A percentile compares a stretch with the other conserved stretches of the same genome.
Evolutionary conservation across 2,888 invertebrate species (phyloP).

Genomic region (Eubasilissa splendida): DNA sequence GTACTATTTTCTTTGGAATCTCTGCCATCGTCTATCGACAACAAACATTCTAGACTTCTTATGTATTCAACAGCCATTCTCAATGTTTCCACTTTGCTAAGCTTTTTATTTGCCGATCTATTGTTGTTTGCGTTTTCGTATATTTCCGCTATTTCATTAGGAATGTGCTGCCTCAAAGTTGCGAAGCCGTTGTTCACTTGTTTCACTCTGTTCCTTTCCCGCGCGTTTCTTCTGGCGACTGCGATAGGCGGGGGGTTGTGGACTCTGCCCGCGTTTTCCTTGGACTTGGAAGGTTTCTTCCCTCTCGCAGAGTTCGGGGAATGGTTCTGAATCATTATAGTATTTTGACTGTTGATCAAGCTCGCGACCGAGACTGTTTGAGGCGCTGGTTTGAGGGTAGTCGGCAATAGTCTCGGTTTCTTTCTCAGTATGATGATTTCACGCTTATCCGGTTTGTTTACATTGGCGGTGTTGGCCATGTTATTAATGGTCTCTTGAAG

Average conservation of each 20-base stretch:
- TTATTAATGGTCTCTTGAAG: constrained; percentile 77
- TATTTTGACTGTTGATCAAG: constrained; percentile 66
- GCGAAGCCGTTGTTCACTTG: constrained; percentile 95
- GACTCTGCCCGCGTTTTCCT: constrained; percentile 60
- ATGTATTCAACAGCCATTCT: constrained; percentile 94
- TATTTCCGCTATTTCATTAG: constrained; percentile 83
- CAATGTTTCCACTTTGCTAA: constrained; percentile 91
- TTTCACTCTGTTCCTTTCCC: constrained; percentile 93
- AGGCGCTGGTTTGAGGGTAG: constrained; percentile 64
- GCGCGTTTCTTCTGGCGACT: constrained; percentile 90
- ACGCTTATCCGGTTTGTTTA: constrained; percentile 65
- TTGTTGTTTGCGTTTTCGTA: constrained; percentile 79
- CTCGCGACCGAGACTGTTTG: constrained; percentile 68
- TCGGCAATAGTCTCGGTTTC: constrained; percentile 64
- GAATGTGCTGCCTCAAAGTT: constrained; percentile 89
- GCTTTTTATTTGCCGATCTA: constrained; percentile 81
- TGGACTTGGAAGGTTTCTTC: constrained; percentile 59
- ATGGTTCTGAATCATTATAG: constrained; percentile 62
- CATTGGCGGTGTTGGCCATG: constrained; percentile 68
- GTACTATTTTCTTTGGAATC: constrained; percentile 70
- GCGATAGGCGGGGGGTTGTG: constrained; percentile 80
- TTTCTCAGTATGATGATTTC: constrained; percentile 74
- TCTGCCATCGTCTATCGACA: constrained; percentile 77
- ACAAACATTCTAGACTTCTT: constrained; percentile 82
- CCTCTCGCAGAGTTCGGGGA: constrained; percentile 64